Evolutionary conservation across 2,797 vertebrate species (phyloP), one percentile per base, ranked within the genome.

Genomic region (Hypotaenidia okinawae): DNA sequence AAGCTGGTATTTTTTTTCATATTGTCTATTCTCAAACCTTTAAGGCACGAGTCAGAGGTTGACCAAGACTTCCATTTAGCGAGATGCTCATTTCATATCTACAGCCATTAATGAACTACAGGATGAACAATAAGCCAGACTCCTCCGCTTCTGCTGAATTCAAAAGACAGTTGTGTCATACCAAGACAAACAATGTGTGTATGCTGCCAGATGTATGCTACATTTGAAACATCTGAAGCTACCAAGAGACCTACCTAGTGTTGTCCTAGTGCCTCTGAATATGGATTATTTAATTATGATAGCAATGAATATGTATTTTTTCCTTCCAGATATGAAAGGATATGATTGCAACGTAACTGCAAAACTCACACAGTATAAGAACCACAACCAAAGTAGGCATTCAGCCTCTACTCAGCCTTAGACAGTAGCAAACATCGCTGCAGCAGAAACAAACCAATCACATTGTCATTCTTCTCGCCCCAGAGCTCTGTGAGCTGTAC

Each of bases 21-120:
- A 97, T 97, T 98, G 97, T 97, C 95, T 98, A 80, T 96, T 98
- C 95, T 94, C 94, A 97, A 97, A 96, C 95, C 97, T 96, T 97
- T 97, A 97, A 96, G 96, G 97, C 97, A 96, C 96, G 96, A 97
- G 97, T 98, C 97, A 98, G 95, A 97, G 98, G 97, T 97, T 96
- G 96, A 93, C 91, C 90, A 96, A 97, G 97, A 96, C 95, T 97
- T 97, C 94, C 94, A 97, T 97, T 98, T 97, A 97, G 95, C 39
- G 87, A 97, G 95, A 97, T 97, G 96, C 89, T 98, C 95, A 94
- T 98, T 98, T 98, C 93, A 88, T 96, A 97, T 94, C 95, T 94
- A 95, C 51, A 95, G 93, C 90, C 96, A 97, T 96, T 98, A 97
- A 97, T 89, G 75, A 97, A 97, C 95, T 92, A 70, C 77, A 84